These are phyloP conservation scores for Myotis daubentonii DNA, from an alignment of 2,797 vertebrate species.

Conservation along the genomic window DNA sequence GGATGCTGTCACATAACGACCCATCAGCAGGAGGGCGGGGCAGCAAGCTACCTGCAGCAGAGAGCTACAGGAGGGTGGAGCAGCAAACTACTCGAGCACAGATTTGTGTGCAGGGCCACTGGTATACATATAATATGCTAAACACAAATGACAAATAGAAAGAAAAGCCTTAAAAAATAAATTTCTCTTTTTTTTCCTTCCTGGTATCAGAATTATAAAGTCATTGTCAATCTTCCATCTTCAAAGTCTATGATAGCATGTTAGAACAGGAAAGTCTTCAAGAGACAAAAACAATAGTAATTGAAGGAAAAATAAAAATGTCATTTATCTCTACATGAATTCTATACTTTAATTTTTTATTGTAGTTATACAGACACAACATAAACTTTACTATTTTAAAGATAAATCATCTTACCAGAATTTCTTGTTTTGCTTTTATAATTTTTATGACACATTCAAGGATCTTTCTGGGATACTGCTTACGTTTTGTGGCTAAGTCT, in stretches of 20 bases:
- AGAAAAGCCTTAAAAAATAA: slow-evolving; percentile 44
- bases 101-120: too few relatives aligned
- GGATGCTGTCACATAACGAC: too few relatives aligned
- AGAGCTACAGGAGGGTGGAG: too few relatives aligned
- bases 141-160: slow-evolving; percentile 29
- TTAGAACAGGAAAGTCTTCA: neutral
- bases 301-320: slow-evolving; percentile 2
- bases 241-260: slow-evolving; percentile 20
- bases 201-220: slow-evolving; percentile 10
- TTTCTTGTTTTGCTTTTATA: slow-evolving; percentile 90
- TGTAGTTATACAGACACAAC: slow-evolving; percentile 20
- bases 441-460: slow-evolving; percentile 87
- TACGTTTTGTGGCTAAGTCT: slow-evolving; percentile 89
- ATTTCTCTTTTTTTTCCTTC: neutral
- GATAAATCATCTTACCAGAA: slow-evolving; percentile 88
- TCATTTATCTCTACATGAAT: neutral
- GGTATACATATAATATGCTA: neutral
- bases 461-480: slow-evolving; percentile 90
- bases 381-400: slow-evolving; percentile 11
- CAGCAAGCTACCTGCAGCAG: too few relatives aligned
- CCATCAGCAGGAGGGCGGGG: too few relatives aligned
- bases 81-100: too few relatives aligned
- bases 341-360: slow-evolving; percentile 6
- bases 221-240: neutral
- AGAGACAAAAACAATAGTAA: neutral